A percentile compares a stretch with the other conserved stretches of the same genome.
Evolutionary conservation across 2,113 vertebrate genomes (phyloP).

Genomic region (Macquaria ambigua): DNA sequence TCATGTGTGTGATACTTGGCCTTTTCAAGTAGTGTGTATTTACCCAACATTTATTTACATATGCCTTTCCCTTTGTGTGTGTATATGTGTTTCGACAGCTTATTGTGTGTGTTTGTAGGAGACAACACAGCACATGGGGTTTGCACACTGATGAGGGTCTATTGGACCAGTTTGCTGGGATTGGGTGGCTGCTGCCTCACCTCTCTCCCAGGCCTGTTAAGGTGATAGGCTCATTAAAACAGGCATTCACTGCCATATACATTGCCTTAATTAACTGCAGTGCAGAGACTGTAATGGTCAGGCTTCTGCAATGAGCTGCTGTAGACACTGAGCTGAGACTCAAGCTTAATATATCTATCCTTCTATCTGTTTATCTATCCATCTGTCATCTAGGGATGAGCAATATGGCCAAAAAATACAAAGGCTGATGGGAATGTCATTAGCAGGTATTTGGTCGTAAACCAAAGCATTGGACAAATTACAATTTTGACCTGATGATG

Average conservation of each 20-base stretch:
- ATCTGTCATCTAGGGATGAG: background rate
- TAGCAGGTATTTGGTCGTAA: too few relatives aligned
- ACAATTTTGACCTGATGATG: background rate
- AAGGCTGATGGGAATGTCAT: too few relatives aligned
- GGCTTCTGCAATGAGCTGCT: slow-evolving; percentile 28
- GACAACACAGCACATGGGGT: slow-evolving; percentile 20
- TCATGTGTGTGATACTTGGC: slow-evolving; percentile 67
- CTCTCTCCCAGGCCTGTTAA: slow-evolving; percentile 49
- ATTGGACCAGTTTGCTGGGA: slow-evolving; percentile 50
- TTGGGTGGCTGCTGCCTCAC: slow-evolving; percentile 25
- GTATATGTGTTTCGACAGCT: background rate
- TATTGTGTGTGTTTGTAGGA: slow-evolving; percentile 14
- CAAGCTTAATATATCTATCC: background rate
- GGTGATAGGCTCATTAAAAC: slow-evolving; percentile 60
- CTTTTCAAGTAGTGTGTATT: slow-evolving; percentile 62
- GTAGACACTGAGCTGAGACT: slow-evolving; percentile 10
- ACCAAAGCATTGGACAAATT: too few relatives aligned
- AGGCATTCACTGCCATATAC: slow-evolving; percentile 39
- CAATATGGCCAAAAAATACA: background rate
- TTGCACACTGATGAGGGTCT: slow-evolving; percentile 62
- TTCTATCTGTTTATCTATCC: background rate
- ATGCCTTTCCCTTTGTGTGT: slow-evolving; percentile 23
- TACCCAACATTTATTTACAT: slow-evolving; percentile 55
- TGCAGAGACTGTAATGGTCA: slow-evolving; percentile 42
- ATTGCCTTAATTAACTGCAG: slow-evolving; percentile 66